Conservation (phyloP, 2,797 vertebrate genomes). For the Rhynchonycteris naso region DNA sequence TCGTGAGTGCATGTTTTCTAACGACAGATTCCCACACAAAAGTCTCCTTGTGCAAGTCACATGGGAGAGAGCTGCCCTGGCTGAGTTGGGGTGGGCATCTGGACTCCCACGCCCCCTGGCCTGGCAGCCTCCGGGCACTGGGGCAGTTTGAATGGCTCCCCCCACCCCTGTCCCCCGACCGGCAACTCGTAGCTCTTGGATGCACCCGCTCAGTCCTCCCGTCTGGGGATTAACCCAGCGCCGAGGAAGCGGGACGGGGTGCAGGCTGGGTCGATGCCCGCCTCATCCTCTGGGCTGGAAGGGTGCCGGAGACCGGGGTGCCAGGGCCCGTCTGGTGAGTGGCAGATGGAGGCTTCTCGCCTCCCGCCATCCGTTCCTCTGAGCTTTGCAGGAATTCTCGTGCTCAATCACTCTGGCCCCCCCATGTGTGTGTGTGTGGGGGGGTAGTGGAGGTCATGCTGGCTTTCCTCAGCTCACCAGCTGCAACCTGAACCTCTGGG, state of each 20-base stretch:
- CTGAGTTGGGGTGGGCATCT: not conserved
- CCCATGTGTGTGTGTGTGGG: not conserved
- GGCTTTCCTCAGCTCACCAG: not conserved
- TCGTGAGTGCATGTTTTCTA: not conserved
- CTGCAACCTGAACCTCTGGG: not conserved
- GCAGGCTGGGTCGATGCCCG: rapidly evolving
- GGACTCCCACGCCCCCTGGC: not conserved
- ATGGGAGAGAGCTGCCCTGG: not conserved
- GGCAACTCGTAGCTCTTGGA: not conserved
- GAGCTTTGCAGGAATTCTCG: not conserved
- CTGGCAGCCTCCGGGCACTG: not conserved
- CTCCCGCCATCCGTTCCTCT: rapidly evolving
- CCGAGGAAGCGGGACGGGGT: rapidly evolving
- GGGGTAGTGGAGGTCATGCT: rapidly evolving
- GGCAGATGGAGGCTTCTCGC: not conserved
- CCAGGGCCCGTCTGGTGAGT: not conserved
- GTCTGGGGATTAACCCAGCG: not conserved
- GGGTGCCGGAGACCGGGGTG: not conserved
- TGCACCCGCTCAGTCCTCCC: rapidly evolving
- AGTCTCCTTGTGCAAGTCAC: not conserved
- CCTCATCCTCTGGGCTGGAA: not conserved
- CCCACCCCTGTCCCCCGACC: not conserved
- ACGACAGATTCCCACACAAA: not conserved
- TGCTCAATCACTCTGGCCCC: not conserved
- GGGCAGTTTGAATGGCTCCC: not conserved